Conservation (phyloP, 1,140 invertebrate genomes). For the Drosophila trapezifrons region DNA sequence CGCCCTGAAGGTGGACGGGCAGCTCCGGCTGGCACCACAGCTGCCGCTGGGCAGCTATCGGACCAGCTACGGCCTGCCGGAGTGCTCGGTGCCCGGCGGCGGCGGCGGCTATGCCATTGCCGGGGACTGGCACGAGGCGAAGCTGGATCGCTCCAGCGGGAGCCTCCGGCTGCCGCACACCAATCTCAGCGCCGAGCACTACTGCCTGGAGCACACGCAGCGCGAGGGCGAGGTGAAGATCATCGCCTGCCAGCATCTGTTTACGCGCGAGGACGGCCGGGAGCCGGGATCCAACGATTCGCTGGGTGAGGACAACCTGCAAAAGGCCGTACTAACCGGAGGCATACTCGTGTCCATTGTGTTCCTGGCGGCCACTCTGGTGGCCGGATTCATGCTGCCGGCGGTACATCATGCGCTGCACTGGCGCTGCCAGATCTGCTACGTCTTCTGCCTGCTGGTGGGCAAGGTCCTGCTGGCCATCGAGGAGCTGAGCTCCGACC, state of each 20-base stretch:
- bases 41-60: constrained; percentile 55
- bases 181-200: constrained; percentile 55
- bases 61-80: constrained; percentile 83
- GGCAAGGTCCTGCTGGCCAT: constrained; percentile 91
- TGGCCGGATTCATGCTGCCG: constrained; percentile 90
- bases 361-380: constrained; percentile 91
- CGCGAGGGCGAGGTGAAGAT: constrained; percentile 85
- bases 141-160: constrained; percentile 51
- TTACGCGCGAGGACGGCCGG: constrained; percentile 45
- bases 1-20: constrained; percentile 7
- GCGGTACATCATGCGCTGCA: constrained; percentile 92
- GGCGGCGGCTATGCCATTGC: constrained; percentile 84
- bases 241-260: constrained; percentile 87
- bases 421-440: constrained; percentile 93
- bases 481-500: constrained; percentile 58
- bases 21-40: constrained; percentile 40
- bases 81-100: constrained; percentile 74
- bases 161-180: constrained; percentile 54
- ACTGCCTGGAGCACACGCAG: constrained; percentile 77
- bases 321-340: constrained; percentile 89
- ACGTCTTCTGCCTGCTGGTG: constrained; percentile 91
- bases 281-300: constrained; percentile 13
- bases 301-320: constrained; percentile 81
- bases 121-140: constrained; percentile 84
- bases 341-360: constrained; percentile 90